Base-by-base conservation (phyloP, 2,797 vertebrate species). In the Coregonus ussuriensis region DNA sequence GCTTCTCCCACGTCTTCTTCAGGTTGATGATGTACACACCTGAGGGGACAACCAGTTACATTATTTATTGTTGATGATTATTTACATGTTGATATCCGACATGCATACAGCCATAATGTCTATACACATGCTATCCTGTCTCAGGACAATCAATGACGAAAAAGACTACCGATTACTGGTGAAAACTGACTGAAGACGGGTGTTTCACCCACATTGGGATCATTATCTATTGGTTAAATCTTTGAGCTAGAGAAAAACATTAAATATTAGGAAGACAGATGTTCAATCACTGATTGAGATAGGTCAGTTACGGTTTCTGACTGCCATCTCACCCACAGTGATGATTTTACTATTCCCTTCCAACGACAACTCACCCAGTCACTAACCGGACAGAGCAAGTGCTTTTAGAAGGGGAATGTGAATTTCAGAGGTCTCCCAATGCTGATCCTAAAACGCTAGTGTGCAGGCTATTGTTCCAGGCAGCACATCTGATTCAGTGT, bases 1-100 rank as follows among this genome's bases (percentile, higher is more conserved):
- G 96, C 90, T 99, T 99, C 84, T 99, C 98, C 98, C 98, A 99
- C n/a, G 98, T 99, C 83, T 97, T 98, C 92, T 97, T 99, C 87
- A 99, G 90, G 71, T 99, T 99, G 63, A 99, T 96, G 84, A 99
- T 98, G 84, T 98, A 99, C 87, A 99, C 97, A 89, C 97, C 98
- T 99, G 83, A 2, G 7, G 29, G 14, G 47, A 29, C n/a, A 47
- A 71, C 11, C 70, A 71, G 5, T 13, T 9, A 1, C 59, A 16
- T 25, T 63, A 47, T 47, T 47, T 47, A 47, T 33, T 33, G 31
- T 33, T 33, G 25, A 25, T 25, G 25, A 16, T 25, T 63, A 47
- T 47, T 47, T 47, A 47, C 41, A 47, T 13, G 9, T 47, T 47
- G 9, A 47, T 13, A 3, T 9, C 41, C 3, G 9, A 47, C 41